A percentile compares a stretch with the other conserved stretches of the same genome.
phyloP scores from a whole-genome alignment of 2,113 vertebrate genomes.

The Falco punctatus region DNA sequence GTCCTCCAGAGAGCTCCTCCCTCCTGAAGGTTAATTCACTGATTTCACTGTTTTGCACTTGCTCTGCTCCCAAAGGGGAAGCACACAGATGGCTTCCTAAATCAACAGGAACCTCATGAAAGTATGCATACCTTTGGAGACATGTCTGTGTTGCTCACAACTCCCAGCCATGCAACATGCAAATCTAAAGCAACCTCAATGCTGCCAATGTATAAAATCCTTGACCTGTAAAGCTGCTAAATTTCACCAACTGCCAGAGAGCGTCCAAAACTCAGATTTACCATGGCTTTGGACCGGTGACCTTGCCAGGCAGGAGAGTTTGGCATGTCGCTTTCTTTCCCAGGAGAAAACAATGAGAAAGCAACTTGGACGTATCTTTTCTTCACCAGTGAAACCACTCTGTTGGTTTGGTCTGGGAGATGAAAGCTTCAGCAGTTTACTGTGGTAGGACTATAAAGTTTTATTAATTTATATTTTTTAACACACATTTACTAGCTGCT shows the following conservation, averaged over 20 bases:
- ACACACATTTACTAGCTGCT: neutral
- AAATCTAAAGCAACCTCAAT: neutral
- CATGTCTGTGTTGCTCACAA: neutral
- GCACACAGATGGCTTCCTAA: neutral
- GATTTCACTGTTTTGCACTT: neutral
- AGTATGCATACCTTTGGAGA: slow-evolving; percentile 9
- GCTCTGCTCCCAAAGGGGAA: neutral
- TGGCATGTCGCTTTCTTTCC: neutral
- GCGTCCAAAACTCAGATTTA: neutral
- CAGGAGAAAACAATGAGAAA: neutral
- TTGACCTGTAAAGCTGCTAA: neutral
- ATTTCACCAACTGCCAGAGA: neutral
- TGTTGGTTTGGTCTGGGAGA: neutral
- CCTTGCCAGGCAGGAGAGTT: neutral
- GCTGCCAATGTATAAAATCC: neutral
- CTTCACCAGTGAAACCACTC: neutral
- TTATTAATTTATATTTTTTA: neutral
- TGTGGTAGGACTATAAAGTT: neutral
- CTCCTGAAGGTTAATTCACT: neutral
- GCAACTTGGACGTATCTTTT: neutral
- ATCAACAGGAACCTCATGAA: slow-evolving; percentile 6
- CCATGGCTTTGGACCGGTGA: neutral
- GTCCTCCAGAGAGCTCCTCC: neutral
- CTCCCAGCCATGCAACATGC: neutral
- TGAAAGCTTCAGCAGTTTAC: neutral